Conservation (phyloP, 2,797 vertebrate genomes). For the Sylvilagus floridanus region DNA sequence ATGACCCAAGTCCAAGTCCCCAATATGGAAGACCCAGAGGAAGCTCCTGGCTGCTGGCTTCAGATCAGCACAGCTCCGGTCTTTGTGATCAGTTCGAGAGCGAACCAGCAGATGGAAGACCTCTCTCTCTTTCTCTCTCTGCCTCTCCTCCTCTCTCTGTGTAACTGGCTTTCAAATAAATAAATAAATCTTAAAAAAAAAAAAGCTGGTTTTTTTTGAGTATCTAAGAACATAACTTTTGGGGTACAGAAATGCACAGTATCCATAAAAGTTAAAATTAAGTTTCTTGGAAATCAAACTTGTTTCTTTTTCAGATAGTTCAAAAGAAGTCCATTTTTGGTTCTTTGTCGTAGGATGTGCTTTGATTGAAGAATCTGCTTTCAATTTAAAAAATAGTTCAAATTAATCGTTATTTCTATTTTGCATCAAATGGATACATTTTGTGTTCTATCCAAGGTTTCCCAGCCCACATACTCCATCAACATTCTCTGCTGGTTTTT, state of each 20-base stretch:
- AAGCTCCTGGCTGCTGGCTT: too few species aligned
- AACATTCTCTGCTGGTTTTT: slow-evolving; percentile 51
- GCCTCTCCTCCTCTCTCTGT: too few species aligned
- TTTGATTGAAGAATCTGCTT: slow-evolving; percentile 55
- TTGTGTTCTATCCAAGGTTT: slow-evolving; percentile 61
- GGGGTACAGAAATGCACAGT: not conserved
- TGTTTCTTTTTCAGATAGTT: slow-evolving; percentile 21
- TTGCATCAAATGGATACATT: slow-evolving; percentile 62
- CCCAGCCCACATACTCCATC: slow-evolving; percentile 52
- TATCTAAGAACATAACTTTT: not conserved
- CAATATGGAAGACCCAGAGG: too few species aligned
- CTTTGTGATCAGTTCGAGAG: too few species aligned
- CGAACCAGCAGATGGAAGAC: too few species aligned
- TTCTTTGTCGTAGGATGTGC: slow-evolving; percentile 14
- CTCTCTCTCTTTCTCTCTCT: too few species aligned
- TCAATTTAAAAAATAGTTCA: slow-evolving; percentile 27
- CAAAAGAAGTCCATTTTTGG: slow-evolving; percentile 36
- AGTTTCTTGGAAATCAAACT: slow-evolving; percentile 21
- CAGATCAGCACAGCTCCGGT: too few species aligned
- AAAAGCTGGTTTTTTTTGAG: too few species aligned
- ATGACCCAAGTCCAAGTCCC: too few species aligned
- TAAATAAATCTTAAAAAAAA: too few species aligned
- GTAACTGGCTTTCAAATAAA: too few species aligned
- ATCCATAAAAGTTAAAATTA: not conserved
- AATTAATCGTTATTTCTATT: slow-evolving; percentile 57